A percentile compares a stretch with the other conserved stretches of the same genome.
phyloP scores from a whole-genome alignment of 2,113 vertebrate species.

The Oreocharis arfaki region DNA sequence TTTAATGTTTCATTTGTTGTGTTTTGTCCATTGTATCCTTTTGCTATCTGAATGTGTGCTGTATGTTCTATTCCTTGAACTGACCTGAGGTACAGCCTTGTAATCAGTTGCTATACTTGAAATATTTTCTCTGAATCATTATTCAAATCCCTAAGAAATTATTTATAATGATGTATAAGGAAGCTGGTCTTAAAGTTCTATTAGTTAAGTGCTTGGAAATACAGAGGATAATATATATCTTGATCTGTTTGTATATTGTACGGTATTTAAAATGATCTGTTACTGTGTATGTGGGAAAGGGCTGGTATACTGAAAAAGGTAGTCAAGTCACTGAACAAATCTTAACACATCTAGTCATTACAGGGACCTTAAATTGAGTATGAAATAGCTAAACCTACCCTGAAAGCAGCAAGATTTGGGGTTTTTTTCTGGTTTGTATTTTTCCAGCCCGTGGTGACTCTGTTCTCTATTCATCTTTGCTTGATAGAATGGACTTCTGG shows the following conservation, averaged over 20 bases:
- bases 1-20: background rate
- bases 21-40: background rate
- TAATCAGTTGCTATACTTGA: background rate
- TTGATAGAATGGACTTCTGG: background rate
- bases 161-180: background rate
- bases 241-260: background rate
- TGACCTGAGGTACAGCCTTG: background rate
- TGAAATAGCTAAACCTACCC: background rate
- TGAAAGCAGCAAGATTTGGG: background rate
- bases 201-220: background rate
- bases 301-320: background rate
- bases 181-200: background rate
- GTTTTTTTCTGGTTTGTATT: background rate
- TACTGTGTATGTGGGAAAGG: background rate
- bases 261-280: background rate
- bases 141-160: background rate
- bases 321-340: background rate
- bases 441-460: background rate
- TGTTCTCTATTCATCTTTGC: background rate
- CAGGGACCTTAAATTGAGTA: background rate
- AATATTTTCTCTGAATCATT: background rate
- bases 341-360: background rate
- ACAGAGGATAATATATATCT: background rate
- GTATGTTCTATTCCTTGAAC: background rate
- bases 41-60: background rate